Evolutionary conservation across 2,888 invertebrate species (phyloP).

Genomic region (Pandemis cinnamomeana): DNA sequence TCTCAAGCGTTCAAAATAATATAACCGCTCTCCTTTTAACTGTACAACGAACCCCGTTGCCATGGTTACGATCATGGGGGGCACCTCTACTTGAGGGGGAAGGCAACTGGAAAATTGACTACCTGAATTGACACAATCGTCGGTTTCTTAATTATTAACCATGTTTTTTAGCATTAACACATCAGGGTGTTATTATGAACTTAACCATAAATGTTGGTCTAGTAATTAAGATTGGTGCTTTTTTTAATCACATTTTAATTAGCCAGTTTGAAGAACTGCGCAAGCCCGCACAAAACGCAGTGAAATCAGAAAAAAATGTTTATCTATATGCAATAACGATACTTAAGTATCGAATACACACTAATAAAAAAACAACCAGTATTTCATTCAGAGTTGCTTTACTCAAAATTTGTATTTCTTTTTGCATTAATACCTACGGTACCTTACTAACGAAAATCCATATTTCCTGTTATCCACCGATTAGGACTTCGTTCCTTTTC

Average conservation of each 20-base stretch:
- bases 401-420: too few relatives aligned
- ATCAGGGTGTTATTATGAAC: not conserved
- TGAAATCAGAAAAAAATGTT: too few relatives aligned
- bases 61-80: not conserved
- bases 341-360: too few relatives aligned
- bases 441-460: not conserved
- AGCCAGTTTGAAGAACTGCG: too few relatives aligned
- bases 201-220: too few relatives aligned
- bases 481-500: conserved; percentile 6
- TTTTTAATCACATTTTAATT: too few relatives aligned
- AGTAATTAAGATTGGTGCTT: too few relatives aligned
- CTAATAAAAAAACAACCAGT: too few relatives aligned
- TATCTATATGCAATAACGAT: too few relatives aligned
- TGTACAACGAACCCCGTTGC: not conserved
- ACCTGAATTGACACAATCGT: not conserved
- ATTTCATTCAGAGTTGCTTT: too few relatives aligned
- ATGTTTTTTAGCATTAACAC: not conserved
- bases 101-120: conserved; percentile 2
- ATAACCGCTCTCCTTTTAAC: not conserved
- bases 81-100: conserved; percentile 5
- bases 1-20: conserved; percentile 1
- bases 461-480: not conserved
- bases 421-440: not conserved
- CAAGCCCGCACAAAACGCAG: too few relatives aligned
- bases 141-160: not conserved